Evolutionary conservation across 2,888 invertebrate genomes (phyloP).

Genomic region (Lysandra coridon): DNA sequence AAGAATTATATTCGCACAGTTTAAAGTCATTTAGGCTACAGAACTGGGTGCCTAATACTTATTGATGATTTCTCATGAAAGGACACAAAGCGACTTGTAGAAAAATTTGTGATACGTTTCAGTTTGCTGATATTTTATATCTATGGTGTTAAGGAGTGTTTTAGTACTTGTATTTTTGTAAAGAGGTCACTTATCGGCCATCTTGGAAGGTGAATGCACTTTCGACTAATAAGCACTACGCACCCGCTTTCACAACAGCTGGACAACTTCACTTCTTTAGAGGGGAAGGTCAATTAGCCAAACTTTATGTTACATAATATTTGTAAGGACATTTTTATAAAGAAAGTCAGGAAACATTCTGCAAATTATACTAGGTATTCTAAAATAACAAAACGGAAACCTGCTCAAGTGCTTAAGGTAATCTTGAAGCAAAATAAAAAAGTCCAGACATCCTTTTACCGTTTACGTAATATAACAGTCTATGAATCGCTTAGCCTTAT

Average conservation of each 20-base stretch:
- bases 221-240: conserved; percentile 34
- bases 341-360: background rate
- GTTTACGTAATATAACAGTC: background rate
- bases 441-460: background rate
- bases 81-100: no score
- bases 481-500: background rate
- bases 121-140: background rate
- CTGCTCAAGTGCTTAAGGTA: background rate
- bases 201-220: conserved; percentile 40
- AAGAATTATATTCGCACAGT: background rate
- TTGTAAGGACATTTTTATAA: background rate
- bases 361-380: conserved; percentile 10
- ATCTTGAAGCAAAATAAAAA: background rate
- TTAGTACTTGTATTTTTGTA: conserved; percentile 26
- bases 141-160: conserved; percentile 23
- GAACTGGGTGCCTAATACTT: no score
- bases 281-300: background rate
- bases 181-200: conserved; percentile 38
- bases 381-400: conserved; percentile 11
- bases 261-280: no score
- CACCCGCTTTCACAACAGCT: conserved; percentile 31
- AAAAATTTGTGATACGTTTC: background rate
- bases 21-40: background rate
- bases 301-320: background rate
- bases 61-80: no score